Evolutionary conservation across 2,113 vertebrate species (phyloP), one percentile per base, ranked within the genome.

Genomic region (Colius striatus): DNA sequence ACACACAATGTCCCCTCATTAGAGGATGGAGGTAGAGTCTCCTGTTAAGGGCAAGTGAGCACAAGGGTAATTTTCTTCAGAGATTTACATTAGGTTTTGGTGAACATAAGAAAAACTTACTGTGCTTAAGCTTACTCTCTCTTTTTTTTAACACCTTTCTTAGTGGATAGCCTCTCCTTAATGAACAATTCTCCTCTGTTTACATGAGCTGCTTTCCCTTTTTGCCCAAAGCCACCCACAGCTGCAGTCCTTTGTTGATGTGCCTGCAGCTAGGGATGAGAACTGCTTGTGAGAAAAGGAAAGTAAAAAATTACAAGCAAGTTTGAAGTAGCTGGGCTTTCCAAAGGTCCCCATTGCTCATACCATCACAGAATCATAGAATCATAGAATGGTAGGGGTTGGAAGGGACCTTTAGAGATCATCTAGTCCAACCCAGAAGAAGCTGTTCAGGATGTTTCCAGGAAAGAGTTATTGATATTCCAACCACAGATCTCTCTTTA

Each of bases 301-400:
- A 3, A 81, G 11, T 8, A 73, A 66, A 50, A 63, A 63, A 15
- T 38, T 43, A 2, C 5, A 38, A 92, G 13, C 4, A 58, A 43
- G 13, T 27, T 6, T 54, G 23, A 55, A 57, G 34, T 11, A 82
- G 9, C 12, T 79, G 34, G 2, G 4, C 9, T 45, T 73, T 70
- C 60, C 9, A 53, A 36, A 58, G 11, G 14, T 78, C 25, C 17
- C 6, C 17, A 4, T 6, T 43, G 43, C 21, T 68, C 48, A 53
- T 8, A 0, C 3, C 18, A 50, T 17, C 10, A 13, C 13, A 53
- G n/a, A n/a, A n/a, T n/a, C n/a, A n/a, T n/a, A n/a, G n/a, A n/a
- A n/a, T n/a, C n/a, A n/a, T n/a, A n/a, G n/a, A n/a, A n/a, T n/a
- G n/a, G n/a, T n/a, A n/a, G n/a, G n/a, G n/a, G n/a, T n/a, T n/a